Conservation (phyloP, 2,113 vertebrate species). For the Corythoichthys intestinalis region DNA sequence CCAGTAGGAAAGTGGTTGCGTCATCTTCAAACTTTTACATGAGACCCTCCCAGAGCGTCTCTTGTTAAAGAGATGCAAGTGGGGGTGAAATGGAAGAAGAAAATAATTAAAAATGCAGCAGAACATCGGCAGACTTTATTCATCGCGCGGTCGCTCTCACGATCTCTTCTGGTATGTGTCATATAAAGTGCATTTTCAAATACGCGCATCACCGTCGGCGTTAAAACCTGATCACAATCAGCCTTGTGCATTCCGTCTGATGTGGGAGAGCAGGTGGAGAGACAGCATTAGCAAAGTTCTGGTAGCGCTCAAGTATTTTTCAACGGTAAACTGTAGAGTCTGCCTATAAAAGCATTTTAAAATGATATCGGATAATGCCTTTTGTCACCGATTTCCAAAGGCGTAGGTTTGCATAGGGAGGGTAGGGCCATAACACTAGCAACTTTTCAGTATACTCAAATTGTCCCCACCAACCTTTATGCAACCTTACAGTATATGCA, state of each 20-base stretch:
- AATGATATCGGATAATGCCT: background rate
- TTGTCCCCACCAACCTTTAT: too few species aligned
- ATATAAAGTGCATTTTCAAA: conserved; percentile 38
- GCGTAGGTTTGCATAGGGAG: too few species aligned
- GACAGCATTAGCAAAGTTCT: conserved; percentile 2
- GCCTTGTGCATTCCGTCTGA: background rate
- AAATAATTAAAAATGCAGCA: conserved; percentile 66
- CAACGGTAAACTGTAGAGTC: background rate
- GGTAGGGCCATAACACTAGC: too few species aligned
- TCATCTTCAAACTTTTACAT: conserved; percentile 36
- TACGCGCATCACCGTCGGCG: conserved; percentile 8
- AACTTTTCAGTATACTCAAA: too few species aligned
- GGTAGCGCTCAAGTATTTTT: conserved; percentile 13
- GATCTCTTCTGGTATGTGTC: conserved; percentile 38
- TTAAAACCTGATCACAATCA: conserved; percentile 10
- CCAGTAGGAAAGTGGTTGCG: conserved; percentile 25
- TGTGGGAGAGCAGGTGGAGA: background rate
- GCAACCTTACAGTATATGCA: too few species aligned
- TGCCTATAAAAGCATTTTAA: background rate
- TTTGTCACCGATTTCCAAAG: too few species aligned
- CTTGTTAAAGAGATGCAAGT: conserved; percentile 48
- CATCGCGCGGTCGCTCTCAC: conserved; percentile 43
- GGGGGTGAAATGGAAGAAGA: conserved; percentile 43
- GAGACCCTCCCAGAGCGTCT: conserved; percentile 37
- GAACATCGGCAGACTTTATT: conserved; percentile 55